These are phyloP conservation scores for Danio kyathit DNA, from an alignment of 2,797 vertebrate genomes.

Conservation along the genomic window DNA sequence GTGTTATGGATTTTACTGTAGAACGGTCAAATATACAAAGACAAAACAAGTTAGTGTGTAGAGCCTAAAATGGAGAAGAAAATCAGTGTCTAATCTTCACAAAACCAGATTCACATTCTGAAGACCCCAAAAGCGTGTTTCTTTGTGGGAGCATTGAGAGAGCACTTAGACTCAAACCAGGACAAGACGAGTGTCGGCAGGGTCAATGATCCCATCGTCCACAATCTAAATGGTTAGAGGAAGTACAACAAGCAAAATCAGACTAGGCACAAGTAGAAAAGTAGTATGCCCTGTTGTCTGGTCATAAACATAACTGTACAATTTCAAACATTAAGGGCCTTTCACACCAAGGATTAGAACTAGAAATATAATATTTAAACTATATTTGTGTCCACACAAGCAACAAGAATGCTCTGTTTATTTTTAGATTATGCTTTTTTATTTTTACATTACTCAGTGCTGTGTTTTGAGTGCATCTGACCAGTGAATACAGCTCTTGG, in stretches of 20 bases:
- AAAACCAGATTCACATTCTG: conserved; percentile 83
- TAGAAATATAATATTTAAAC: no score
- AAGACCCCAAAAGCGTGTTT: conserved; percentile 94
- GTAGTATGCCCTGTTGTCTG: background rate
- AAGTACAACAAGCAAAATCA: conserved; percentile 38
- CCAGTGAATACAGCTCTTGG: no score
- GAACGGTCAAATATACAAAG: conserved; percentile 22
- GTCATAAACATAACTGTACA: background rate
- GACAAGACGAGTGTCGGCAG: conserved; percentile 93
- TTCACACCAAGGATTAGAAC: no score
- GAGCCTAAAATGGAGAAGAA: background rate
- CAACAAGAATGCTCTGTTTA: no score
- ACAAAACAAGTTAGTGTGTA: conserved; percentile 40
- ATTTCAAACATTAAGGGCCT: background rate
- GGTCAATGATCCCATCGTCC: conserved; percentile 98
- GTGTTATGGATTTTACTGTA: conserved; percentile 44
- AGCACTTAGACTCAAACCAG: conserved; percentile 92
- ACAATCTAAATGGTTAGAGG: conserved; percentile 80
- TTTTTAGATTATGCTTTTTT: no score
- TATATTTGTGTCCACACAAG: no score
- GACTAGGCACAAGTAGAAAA: background rate
- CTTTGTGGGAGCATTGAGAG: conserved; percentile 89
- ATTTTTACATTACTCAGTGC: no score
- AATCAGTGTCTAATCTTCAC: background rate
- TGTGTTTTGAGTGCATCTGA: no score